Evolutionary conservation across 2,797 vertebrate species (phyloP), one percentile per base, ranked within the genome.

Genomic region (Pipistrellus pygmaeus): DNA sequence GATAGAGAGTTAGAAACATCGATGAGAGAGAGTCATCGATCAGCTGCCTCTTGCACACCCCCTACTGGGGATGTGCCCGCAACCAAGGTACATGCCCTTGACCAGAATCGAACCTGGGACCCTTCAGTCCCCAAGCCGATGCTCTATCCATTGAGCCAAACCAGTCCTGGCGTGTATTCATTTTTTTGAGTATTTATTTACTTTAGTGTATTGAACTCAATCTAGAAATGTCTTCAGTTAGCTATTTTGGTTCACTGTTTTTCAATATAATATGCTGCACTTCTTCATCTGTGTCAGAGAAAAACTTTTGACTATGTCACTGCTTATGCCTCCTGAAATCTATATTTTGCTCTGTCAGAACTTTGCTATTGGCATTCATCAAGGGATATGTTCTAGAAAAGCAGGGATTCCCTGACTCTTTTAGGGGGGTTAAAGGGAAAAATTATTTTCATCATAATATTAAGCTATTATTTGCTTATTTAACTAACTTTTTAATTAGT

Each of bases 121-220:
- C 35, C 4, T 35, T 35, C 35, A 35, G 35, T 35, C 35, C 35
- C 35, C 35, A 35, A 35, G 35, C 4, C 35, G 35, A 35, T 4
- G 35, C 35, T 35, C 35, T 35, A 35, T 35, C 35, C 35, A 35
- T 35, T 35, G 35, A 35, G 35, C 35, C 35, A 35, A 35, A 35
- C 35, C 35, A 4, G 35, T 35, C 4, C 4, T 4, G 35, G 35
- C 35, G n/a, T 27, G 4, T 77, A 46, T 66, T 71, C n/a, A 46
- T 57, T 82, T 95, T 35, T 35, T n/a, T 44, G 38, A 82, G 57
- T 83, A 64, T 76, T 69, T 71, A 57, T 77, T 91, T 90, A 46
- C 53, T 86, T 69, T 84, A 71, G 20, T 95, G 8, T 85, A 68
- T 72, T 90, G 30, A 87, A 77, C 60, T 80, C 64, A 64, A 5